Percentiles rank a stretch among this genome's conserved stretches.
These are phyloP conservation scores for Paedocypris micromegethes DNA, from an alignment of 2,797 vertebrate genomes.

Conservation along the genomic window DNA sequence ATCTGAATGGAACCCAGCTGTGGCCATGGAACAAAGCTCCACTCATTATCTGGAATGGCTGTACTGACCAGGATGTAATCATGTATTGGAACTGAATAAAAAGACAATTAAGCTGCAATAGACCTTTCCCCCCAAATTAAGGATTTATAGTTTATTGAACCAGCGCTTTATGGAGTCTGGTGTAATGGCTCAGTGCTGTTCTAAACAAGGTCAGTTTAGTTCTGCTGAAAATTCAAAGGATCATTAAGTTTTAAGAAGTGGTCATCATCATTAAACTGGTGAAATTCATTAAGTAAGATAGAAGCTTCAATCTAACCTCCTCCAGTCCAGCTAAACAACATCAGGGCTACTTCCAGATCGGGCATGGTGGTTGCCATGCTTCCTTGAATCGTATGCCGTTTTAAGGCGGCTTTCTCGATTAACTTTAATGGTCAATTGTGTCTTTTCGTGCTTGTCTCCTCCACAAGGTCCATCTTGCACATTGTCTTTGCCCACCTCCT, in stretches of 20 bases:
- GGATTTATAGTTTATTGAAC: slow-evolving; percentile 60
- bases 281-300: slow-evolving; percentile 60
- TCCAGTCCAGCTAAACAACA: slow-evolving; percentile 52
- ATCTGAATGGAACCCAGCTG: slow-evolving; percentile 10
- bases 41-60: slow-evolving; percentile 39
- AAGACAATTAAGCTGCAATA: slow-evolving; percentile 45
- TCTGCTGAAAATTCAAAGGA: slow-evolving; percentile 60
- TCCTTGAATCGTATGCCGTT: slow-evolving; percentile 56
- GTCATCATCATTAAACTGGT: slow-evolving; percentile 65
- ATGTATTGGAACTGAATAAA: slow-evolving; percentile 37
- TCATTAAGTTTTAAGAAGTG: slow-evolving; percentile 68
- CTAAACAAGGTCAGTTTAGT: slow-evolving; percentile 71
- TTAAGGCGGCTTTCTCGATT: slow-evolving; percentile 67
- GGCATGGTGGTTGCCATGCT: slow-evolving; percentile 46
- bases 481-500: slow-evolving; percentile 50
- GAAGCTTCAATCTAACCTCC: slow-evolving; percentile 52
- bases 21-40: slow-evolving; percentile 29
- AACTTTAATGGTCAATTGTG: slow-evolving; percentile 73
- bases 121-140: slow-evolving; percentile 52
- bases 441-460: slow-evolving; percentile 64
- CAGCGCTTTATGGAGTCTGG: slow-evolving; percentile 55
- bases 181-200: slow-evolving; percentile 62
- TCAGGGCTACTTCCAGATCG: slow-evolving; percentile 35
- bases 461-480: slow-evolving; percentile 35
- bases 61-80: slow-evolving; percentile 43